These are phyloP conservation scores for Rhynchonycteris naso DNA, from an alignment of 2,797 vertebrate genomes.

Conservation along the genomic window DNA sequence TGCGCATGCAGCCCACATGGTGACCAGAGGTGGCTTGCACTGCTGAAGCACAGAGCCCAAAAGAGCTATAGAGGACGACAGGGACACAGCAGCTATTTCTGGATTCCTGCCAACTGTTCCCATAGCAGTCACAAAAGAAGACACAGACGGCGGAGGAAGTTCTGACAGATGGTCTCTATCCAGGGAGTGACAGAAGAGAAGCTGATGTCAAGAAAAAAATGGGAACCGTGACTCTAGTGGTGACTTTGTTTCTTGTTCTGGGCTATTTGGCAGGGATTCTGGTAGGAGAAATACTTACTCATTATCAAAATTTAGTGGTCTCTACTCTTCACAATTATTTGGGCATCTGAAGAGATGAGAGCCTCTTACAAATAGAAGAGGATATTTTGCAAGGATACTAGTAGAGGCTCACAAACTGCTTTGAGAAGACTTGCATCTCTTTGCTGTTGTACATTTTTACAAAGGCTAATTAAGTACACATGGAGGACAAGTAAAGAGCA, in stretches of 20 bases:
- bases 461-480: neutral
- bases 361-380: neutral
- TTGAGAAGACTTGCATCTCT: neutral
- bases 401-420: neutral
- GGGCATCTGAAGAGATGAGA: neutral
- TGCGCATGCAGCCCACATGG: neutral
- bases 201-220: neutral
- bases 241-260: constrained; percentile 38
- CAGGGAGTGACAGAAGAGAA: neutral
- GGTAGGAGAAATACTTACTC: neutral
- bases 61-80: neutral
- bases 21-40: neutral
- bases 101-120: neutral
- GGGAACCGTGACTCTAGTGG: neutral
- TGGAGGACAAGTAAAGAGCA: neutral
- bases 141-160: neutral
- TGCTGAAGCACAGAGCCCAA: neutral
- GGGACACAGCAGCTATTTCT: neutral
- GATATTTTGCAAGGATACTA: neutral
- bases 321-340: neutral
- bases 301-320: neutral
- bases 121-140: constrained; percentile 2
- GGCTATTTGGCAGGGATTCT: constrained; percentile 5
- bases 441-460: neutral
- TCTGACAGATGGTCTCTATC: constrained; percentile 49